phyloP scores from a whole-genome alignment of 37 sponge, comb jelly and placozoan genomes.

The Chondrosia reniformis region DNA sequence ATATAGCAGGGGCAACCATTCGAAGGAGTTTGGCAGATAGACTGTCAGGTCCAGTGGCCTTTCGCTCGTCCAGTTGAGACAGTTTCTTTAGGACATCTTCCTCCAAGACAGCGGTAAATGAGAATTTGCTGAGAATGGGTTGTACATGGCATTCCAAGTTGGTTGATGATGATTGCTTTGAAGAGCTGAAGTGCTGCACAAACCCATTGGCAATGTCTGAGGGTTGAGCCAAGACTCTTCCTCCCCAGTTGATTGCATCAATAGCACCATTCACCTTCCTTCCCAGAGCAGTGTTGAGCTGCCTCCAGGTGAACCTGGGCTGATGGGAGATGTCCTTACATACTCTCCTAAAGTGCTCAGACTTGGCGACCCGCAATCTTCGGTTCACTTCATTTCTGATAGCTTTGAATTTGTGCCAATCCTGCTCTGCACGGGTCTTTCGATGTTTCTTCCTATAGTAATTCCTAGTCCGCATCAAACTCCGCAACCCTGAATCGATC shows the following conservation, averaged over 20 bases:
- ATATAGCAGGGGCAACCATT: not conserved
- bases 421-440: not conserved
- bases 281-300: conserved; percentile 5
- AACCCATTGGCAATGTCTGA: conserved; percentile 7
- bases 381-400: not conserved
- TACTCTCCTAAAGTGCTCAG: not conserved
- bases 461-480: no score
- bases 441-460: no score
- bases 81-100: conserved; percentile 12
- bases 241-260: not conserved
- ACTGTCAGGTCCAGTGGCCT: conserved; percentile 3
- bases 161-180: not conserved
- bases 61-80: not conserved
- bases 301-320: not conserved
- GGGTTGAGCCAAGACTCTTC: not conserved
- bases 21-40: not conserved
- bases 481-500: no score
- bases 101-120: not conserved
- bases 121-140: not conserved
- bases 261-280: not conserved
- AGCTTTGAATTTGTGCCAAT: not conserved
- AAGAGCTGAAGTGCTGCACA: conserved; percentile 2
- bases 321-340: not conserved
- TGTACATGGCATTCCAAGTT: conserved; percentile 9
- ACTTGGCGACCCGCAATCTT: not conserved